Evolutionary conservation across 2,888 invertebrate genomes (phyloP), one percentile per base, ranked within the genome.

Genomic region (Cerastis rubricosa): DNA sequence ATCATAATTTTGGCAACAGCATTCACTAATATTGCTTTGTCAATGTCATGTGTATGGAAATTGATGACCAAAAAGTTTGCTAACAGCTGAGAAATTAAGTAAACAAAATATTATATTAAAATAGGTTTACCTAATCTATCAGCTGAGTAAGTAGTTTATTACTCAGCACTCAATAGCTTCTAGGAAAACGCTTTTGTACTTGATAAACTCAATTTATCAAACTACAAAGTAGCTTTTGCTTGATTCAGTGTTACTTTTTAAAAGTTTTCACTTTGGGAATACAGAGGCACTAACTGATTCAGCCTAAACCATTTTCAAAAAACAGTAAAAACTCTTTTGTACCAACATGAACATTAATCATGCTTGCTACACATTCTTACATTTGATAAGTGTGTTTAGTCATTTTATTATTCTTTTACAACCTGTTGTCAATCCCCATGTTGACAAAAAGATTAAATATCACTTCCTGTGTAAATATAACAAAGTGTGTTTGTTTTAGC

Each of bases 131-230:
- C 9, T 80, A 22, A 54, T 47, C 12, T 67, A 67, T 74, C 47
- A 68, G 51, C 74, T 67, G 75, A 57, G 47, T 78, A 66, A 80
- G 40, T 79, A 67, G 74, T 57, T 61, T 54, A 81, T 57, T 54
- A 74, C 29, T 73, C 40, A 61, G n/a, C 0, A 2, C 35, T 25
- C 9, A 66, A 47, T 67, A 74, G 61, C 35, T 74, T 67, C 61
- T 63, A 74, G 54, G 67, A 72, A 40, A 57, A n/a, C n/a, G 3
- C 22, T 65, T 49, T 59, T 67, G 17, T 51, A 47, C 19, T 19
- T 76, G 1, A 14, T 25, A 35, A 35, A 54, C 8, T 69, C 29
- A 17, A 29, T 49, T 35, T 29, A n/a, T 40, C 5, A 61, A 61
- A 59, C 1, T 35, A 66, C 1, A 61, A n/a, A 43, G 25, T 67